phyloP scores from a whole-genome alignment of 2,113 vertebrate species.

The Muscicapa adusta region DNA sequence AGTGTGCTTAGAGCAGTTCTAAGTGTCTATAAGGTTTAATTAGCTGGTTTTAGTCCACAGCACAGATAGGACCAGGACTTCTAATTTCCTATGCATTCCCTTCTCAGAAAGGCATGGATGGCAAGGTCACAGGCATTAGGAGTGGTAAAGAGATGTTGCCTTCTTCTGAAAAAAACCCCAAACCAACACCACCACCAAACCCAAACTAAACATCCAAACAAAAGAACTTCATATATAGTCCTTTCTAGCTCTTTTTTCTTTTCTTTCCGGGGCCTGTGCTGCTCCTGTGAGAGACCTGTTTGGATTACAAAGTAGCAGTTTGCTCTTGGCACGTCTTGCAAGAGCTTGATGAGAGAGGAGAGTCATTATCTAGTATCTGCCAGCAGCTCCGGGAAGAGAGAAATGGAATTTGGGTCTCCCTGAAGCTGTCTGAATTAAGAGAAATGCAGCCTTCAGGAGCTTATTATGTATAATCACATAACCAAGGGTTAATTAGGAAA shows the following conservation, averaged over 20 bases:
- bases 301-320: neutral
- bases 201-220: no score
- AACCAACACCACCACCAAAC: neutral
- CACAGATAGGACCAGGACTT: neutral
- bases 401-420: slow-evolving; percentile 1
- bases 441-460: neutral
- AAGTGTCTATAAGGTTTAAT: neutral
- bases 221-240: accelerated
- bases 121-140: neutral
- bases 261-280: neutral
- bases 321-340: neutral
- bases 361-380: neutral
- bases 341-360: neutral
- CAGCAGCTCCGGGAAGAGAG: neutral
- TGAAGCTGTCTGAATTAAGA: neutral
- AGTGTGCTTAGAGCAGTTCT: neutral
- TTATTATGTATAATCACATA: neutral
- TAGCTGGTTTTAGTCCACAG: neutral
- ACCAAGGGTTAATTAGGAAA: slow-evolving; percentile 41
- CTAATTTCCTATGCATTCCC: neutral
- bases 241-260: neutral
- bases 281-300: neutral
- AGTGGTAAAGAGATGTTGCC: neutral
- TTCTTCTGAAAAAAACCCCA: accelerated
- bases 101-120: neutral